Evolutionary conservation across 2,113 vertebrate genomes (phyloP), one percentile per base, ranked within the genome.

Genomic region (Sapajus apella): DNA sequence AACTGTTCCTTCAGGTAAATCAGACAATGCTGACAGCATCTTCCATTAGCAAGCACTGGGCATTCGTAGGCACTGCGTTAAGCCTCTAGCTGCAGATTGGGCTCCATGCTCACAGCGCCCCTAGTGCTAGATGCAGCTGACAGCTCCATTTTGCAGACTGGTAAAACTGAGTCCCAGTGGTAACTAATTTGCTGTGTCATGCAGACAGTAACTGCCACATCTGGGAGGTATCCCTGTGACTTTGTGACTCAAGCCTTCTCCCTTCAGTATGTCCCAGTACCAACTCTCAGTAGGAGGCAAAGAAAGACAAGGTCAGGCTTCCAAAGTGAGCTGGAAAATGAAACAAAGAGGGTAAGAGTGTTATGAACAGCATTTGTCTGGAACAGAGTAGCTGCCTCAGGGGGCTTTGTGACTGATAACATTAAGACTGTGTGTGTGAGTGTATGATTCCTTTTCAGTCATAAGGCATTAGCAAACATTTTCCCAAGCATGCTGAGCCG

Each of bases 1-100:
- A n/a, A 83, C 25, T 30, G 21, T 55, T 37, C 81, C 79, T 68
- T 35, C 10, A 40, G 61, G 50, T 50, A 32, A 18, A 25, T 70
- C 79, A 81, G 79, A 37, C 4, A 3, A 18, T 12, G 45, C 58
- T 30, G 32, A 21, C 16, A n/a, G 18, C 5, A 17, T 21, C 27
- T 80, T 79, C 8, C 23, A 5, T 30, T 14, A 37, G 4, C 0
- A 5, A 23, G 82, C 17, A 3, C 43, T 1, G 16, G 32, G n/a
- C 32, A 8, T 0, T 14, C 30, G 0, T 13, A 45, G 14, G 14
- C 30, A 3, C 25, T 30, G 6, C 2, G 37, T 35, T 0, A 4
- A 79, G 43, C 4, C 8, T 10, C 6, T 0, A 13, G 4, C 10
- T 6, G 72, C 50, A 32, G 21, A 10, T 20, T 16, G 9, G 9